Evolutionary conservation across 92 coral and sea anemone species (phyloP).

Genomic region (Actinernus sp.): DNA sequence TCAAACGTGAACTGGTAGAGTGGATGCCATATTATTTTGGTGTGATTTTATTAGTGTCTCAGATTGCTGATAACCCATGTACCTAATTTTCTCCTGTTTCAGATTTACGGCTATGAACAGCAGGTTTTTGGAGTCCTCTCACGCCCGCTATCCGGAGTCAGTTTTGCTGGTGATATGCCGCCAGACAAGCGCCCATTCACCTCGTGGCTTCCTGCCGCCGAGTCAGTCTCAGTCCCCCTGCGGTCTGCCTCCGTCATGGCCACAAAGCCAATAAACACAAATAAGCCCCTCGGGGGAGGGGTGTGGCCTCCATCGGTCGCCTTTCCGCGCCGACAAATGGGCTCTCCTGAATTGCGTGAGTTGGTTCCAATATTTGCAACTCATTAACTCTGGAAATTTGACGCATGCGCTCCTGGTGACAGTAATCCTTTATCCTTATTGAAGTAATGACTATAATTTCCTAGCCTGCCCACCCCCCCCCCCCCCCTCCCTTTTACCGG

Average conservation of each 20-base stretch:
- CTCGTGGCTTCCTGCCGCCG: constrained; percentile 71
- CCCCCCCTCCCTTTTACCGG: too few species aligned
- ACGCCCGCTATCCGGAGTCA: constrained; percentile 74
- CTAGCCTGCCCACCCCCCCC: too few species aligned
- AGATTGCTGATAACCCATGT: too few species aligned
- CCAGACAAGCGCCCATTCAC: constrained; percentile 68
- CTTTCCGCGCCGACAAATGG: constrained; percentile 56
- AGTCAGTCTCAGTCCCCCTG: constrained; percentile 58
- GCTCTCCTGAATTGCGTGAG: constrained; percentile 75
- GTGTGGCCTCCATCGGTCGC: constrained; percentile 79
- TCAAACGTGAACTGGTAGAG: too few species aligned
- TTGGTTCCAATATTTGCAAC: not conserved
- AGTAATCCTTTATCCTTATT: too few species aligned
- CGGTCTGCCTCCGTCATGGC: constrained; percentile 59
- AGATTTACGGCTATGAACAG: constrained; percentile 85
- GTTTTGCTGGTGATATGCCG: constrained; percentile 14
- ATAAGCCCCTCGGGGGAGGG: constrained; percentile 65
- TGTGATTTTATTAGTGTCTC: too few species aligned
- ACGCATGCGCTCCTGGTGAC: too few species aligned
- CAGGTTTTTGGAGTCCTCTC: constrained; percentile 48
- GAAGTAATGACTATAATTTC: too few species aligned
- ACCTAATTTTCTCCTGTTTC: constrained; percentile 8
- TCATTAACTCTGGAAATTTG: too few species aligned
- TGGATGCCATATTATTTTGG: too few species aligned
- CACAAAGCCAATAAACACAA: constrained; percentile 38